Conservation (phyloP, 2,888 invertebrate species). For the Xanthia togata region DNA sequence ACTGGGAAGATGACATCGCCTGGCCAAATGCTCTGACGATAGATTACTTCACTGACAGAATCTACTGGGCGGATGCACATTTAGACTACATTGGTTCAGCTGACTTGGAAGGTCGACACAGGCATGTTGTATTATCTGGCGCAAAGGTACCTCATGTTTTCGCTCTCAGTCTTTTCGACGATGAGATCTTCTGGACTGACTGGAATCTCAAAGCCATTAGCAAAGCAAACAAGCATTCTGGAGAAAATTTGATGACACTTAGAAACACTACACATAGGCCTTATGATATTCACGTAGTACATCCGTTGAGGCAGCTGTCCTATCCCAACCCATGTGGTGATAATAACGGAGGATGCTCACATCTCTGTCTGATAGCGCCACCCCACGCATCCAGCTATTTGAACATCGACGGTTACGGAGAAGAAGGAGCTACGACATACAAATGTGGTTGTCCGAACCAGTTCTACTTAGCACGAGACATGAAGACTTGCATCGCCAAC, state of each 20-base stretch:
- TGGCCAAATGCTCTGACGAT: conserved; percentile 99
- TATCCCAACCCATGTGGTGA: conserved; percentile 97
- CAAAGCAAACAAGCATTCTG: conserved; percentile 97
- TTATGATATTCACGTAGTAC: conserved; percentile 97
- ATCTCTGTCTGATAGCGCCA: conserved; percentile 97
- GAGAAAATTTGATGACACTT: conserved; percentile 93
- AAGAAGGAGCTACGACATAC: conserved; percentile 94
- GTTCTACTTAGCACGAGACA: conserved; percentile 95
- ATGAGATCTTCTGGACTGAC: conserved; percentile 98
- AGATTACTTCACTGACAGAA: conserved; percentile 98
- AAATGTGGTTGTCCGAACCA: conserved; percentile 99
- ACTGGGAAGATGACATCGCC: conserved; percentile 98
- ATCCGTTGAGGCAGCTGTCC: conserved; percentile 95
- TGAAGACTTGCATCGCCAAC: conserved; percentile 97
- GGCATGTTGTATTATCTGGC: conserved; percentile 95
- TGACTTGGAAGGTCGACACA: conserved; percentile 97
- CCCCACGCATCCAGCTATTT: conserved; percentile 94
- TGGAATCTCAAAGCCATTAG: conserved; percentile 99
- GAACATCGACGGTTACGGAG: conserved; percentile 94
- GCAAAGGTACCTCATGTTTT: conserved; percentile 98
- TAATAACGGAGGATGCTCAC: conserved; percentile 98
- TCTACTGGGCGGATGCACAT: conserved; percentile 99
- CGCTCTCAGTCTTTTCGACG: conserved; percentile 98
- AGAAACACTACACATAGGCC: conserved; percentile 98
- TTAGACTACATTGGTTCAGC: conserved; percentile 98